Conservation (phyloP, 2,888 invertebrate genomes). For the Eumacrocentrus americanus region DNA sequence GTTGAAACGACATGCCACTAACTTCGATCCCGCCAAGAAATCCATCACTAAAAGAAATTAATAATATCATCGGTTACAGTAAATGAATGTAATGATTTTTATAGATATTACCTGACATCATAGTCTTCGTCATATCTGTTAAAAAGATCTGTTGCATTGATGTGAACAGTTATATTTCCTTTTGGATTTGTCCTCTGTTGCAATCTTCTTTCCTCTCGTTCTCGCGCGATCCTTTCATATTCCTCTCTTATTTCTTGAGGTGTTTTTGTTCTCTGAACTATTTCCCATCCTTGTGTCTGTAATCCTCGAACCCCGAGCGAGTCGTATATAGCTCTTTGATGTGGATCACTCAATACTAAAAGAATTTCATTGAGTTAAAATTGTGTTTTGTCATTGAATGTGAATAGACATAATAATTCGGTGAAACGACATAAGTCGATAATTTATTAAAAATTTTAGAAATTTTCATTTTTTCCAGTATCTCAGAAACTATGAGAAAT, state of each 20-base stretch:
- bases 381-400: no score
- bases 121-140: slow-evolving; percentile 79
- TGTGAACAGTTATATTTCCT: slow-evolving; percentile 82
- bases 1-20: slow-evolving; percentile 90
- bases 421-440: no score
- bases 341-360: slow-evolving; percentile 87
- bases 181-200: slow-evolving; percentile 92
- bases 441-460: no score
- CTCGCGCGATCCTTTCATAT: slow-evolving; percentile 86
- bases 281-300: slow-evolving; percentile 94
- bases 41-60: slow-evolving; percentile 53
- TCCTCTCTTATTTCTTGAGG: slow-evolving; percentile 96
- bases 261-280: slow-evolving; percentile 88
- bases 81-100: not conserved
- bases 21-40: slow-evolving; percentile 82
- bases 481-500: no score
- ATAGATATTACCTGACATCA: slow-evolving; percentile 63
- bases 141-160: slow-evolving; percentile 94
- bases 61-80: slow-evolving; percentile 10
- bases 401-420: no score
- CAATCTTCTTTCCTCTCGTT: slow-evolving; percentile 84
- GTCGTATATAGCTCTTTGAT: slow-evolving; percentile 95
- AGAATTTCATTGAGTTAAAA: no score
- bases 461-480: no score
- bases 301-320: slow-evolving; percentile 79